These are phyloP conservation scores for Orthosia gracilis DNA, from an alignment of 2,888 invertebrate genomes.

Conservation along the genomic window DNA sequence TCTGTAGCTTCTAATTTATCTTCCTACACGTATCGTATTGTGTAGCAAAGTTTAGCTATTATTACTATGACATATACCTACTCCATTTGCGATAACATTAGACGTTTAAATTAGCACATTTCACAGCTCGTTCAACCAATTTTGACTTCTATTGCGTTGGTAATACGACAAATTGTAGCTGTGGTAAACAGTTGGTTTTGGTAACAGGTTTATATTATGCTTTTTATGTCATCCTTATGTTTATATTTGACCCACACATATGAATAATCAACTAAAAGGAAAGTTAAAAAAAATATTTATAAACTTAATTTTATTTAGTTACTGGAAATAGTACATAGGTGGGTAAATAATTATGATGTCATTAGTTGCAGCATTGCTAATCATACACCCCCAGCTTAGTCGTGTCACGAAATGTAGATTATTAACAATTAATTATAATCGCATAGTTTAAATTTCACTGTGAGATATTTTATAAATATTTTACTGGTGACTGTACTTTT, in stretches of 20 bases:
- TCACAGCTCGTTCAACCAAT: no score
- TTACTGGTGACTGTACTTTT: slow-evolving; percentile 13
- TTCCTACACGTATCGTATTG: background rate
- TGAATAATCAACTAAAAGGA: no score
- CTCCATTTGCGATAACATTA: no score
- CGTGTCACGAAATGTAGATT: background rate
- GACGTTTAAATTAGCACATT: no score
- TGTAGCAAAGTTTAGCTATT: background rate
- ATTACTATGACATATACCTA: slow-evolving; percentile 22
- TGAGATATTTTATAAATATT: background rate
- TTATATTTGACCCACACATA: no score
- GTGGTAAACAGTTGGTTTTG: no score
- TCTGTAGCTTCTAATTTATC: background rate
- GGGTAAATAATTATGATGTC: background rate
- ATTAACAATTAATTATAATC: background rate
- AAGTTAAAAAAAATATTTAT: no score
- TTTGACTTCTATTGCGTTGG: no score
- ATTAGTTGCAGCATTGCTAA: background rate
- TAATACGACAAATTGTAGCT: no score
- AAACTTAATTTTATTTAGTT: background rate
- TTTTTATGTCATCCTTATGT: no score
- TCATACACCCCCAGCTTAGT: slow-evolving; percentile 1
- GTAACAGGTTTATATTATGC: no score
- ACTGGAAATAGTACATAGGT: background rate
- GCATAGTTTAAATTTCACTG: no score